phyloP scores from a whole-genome alignment of 2,113 vertebrate genomes.

The Heterocephalus glaber region DNA sequence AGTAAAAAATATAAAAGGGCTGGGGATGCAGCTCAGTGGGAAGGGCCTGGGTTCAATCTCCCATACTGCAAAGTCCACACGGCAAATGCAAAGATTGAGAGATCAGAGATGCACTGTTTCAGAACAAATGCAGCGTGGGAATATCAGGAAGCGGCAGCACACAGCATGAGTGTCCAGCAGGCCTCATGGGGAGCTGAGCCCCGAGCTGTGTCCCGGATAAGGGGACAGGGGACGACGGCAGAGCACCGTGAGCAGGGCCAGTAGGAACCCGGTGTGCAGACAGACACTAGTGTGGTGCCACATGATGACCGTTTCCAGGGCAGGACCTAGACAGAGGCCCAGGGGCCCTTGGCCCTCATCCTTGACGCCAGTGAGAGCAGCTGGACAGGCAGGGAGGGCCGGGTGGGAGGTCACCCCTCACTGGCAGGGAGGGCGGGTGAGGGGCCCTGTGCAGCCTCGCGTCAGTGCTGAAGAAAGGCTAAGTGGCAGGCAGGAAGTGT shows the following conservation, averaged over 20 bases:
- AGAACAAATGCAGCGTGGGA: background rate
- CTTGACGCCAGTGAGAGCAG: background rate
- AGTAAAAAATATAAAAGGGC: background rate
- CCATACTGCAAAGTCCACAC: background rate
- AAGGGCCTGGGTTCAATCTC: background rate
- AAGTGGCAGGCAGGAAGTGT: background rate
- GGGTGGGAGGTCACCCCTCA: background rate
- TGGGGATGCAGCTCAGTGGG: background rate
- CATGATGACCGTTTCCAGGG: background rate
- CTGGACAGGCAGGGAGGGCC: background rate
- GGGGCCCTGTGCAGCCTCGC: too few relatives aligned
- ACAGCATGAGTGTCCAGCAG: background rate
- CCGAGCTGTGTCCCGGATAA: background rate
- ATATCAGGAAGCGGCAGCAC: background rate
- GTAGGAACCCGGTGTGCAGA: background rate
- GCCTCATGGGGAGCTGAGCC: background rate
- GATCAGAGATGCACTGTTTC: rapidly evolving
- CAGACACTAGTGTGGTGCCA: background rate
- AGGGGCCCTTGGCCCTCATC: background rate
- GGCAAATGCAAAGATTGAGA: background rate
- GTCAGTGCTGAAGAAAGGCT: background rate
- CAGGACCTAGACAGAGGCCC: background rate
- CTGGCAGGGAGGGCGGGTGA: background rate
- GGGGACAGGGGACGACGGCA: background rate
- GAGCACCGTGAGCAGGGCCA: background rate